Conservation (phyloP, 37 sponge, comb jelly and placozoan genomes). For the Ianthella basta region DNA sequence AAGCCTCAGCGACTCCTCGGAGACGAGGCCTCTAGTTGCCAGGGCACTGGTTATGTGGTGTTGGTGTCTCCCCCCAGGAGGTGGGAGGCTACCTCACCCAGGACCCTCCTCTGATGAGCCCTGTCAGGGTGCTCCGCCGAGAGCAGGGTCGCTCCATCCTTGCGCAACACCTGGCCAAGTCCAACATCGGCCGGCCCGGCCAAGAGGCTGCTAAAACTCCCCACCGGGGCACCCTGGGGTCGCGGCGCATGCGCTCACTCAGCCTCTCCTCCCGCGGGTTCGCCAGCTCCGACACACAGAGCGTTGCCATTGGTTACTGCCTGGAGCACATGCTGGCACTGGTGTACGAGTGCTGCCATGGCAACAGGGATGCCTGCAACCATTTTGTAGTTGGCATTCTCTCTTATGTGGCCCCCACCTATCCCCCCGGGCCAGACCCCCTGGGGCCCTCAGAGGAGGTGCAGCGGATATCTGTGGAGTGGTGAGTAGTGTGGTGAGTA, state of each 20-base stretch:
- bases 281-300: conserved; percentile 4
- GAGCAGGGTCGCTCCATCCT: background rate
- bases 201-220: background rate
- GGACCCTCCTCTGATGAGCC: background rate
- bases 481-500: background rate
- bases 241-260: conserved; percentile 14
- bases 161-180: conserved; percentile 1
- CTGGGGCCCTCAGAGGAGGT: background rate
- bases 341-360: conserved; percentile 27
- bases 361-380: background rate
- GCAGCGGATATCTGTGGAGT: conserved; percentile 3
- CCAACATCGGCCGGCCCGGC: too few relatives aligned
- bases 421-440: background rate
- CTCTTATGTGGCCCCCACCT: background rate
- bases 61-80: background rate
- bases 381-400: conserved; percentile 12
- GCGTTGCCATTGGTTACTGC: background rate
- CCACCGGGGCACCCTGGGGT: conserved; percentile 25
- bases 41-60: too few relatives aligned
- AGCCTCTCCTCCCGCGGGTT: conserved; percentile 14
- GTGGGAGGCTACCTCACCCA: background rate
- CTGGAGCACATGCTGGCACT: conserved; percentile 14
- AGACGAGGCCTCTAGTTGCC: too few relatives aligned
- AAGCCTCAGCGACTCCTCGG: too few relatives aligned
- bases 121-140: background rate